Base-by-base conservation (phyloP, 2,888 invertebrate species). In the Drosophila anomalata region DNA sequence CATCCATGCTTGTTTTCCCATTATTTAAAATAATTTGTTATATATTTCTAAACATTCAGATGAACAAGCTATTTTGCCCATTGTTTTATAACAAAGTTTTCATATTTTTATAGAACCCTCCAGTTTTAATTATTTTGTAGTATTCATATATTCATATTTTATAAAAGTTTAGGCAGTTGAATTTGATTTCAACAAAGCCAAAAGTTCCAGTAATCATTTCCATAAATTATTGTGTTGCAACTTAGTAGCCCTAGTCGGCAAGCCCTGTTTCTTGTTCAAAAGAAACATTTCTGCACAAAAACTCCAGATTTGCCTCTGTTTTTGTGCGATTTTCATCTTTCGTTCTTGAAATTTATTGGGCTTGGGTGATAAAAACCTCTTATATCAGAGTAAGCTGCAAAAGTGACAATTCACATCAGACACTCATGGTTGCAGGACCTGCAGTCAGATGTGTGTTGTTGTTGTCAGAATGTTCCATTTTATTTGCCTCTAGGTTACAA, bases 331-430 rank as follows among this genome's bases (percentile, higher is more conserved):
- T 14, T 17, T 17, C 41, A 6, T 42, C 3, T n/a, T 42, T 42
- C 1, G 20, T 3, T 42, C 9, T 8, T 9, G 1, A 11, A 42
- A 20, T 9, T 17, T 17, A 7, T 41, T 46, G 11, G 60, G 22
- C 20, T 17, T 26, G 14, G 44, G 36, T 7, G 60, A 29, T 22
- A 60, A 63, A 65, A 33, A 33, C 39, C 51, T 36, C 52, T 52
- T 39, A 31, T 11, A 14, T 11, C 14, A 7, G 22, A 44, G 24
- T 44, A 52, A 54, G 31, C 54, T 47, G 53, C 39, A 31, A 46
- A 31, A 66, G 67, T 54, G 68, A 65, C 77, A 78, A 67, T 76
- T 71, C 69, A 62, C 86, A 80, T 80, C 75, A 77, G 65, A 66
- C 67, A 82, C 75, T 75, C 72, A 82, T 71, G 63, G 75, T 36